Evolutionary conservation across 2,113 vertebrate species (phyloP), one percentile per base, ranked within the genome.

Genomic region (Melanostigma gelatinosum): DNA sequence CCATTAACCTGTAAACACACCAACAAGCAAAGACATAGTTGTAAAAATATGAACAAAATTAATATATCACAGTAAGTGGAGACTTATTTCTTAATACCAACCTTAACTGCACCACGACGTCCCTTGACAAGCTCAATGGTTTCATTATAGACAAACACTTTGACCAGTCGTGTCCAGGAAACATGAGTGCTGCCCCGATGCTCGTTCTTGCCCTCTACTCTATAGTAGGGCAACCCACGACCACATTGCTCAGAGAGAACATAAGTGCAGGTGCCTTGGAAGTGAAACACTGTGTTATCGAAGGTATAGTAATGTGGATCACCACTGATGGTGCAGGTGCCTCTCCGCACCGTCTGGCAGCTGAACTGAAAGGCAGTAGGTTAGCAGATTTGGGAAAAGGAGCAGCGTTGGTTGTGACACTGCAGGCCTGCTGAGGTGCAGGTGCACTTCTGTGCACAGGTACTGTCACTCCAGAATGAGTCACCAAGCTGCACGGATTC

Each of bases 291-390:
- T 6, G 0, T 8, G 0, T 79, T 50, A 40, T 95, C 94, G 13
- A 94, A 94, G n/a, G 91, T 94, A 54, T 76, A 83, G 83, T 93
- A 95, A 81, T 94, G 94, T 8, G 88, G 89, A 75, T 94, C 93
- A 0, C 92, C 91, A 60, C 74, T 82, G 57, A 93, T 78, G 24
- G 75, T 92, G 86, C 94, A 95, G 27, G 88, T 83, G 1, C 63
- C 8, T 20, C 87, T 80, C 29, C 34, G 85, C 29, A 93, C 75
- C 0, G 89, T 86, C 85, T 85, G 79, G 67, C 91, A 93, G 44
- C 70, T 42, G 10, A 89, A 90, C 29, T 82, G 85, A 55, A 89
- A 88, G 13, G 69, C 27, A 22, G 60, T 38, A 1, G 42, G 40
- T 4, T 4, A 80, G 64, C 93, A 93, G 20, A 71, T 64, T 80